Percentiles rank a stretch among this genome's conserved stretches.
Evolutionary conservation across 30 jellyfish, hydroid and myxozoan genomes (phyloP).

Genomic region (Turritopsis rubra): DNA sequence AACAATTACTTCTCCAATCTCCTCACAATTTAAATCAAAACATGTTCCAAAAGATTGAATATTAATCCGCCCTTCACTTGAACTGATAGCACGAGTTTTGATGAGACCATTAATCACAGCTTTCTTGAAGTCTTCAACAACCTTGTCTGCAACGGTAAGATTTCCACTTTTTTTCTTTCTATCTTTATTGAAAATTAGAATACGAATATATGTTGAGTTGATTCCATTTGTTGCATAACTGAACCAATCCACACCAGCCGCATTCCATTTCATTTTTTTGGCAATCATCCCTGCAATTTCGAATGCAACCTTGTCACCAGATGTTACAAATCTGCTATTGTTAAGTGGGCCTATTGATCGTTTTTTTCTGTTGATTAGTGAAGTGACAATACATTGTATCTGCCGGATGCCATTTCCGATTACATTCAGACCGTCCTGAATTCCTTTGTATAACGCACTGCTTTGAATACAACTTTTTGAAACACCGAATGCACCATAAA

Average conservation of each 20-base stretch:
- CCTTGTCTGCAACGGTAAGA: background rate
- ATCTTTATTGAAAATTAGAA: background rate
- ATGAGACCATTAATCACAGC: background rate
- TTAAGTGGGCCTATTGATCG: background rate
- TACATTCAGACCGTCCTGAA: background rate
- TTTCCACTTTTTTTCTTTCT: background rate
- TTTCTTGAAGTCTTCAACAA: background rate
- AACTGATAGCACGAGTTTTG: background rate
- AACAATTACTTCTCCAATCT: background rate
- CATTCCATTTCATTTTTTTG: slow-evolving; percentile 9
- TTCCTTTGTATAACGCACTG: background rate
- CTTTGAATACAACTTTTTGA: background rate
- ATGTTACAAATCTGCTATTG: background rate
- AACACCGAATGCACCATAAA: background rate
- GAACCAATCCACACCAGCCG: slow-evolving; percentile 15
- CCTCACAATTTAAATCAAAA: background rate
- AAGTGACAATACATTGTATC: background rate
- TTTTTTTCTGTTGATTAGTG: background rate
- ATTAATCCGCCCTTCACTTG: background rate
- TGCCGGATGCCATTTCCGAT: background rate
- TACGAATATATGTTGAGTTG: background rate
- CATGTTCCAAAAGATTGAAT: background rate
- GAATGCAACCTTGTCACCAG: background rate
- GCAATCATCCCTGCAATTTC: slow-evolving; percentile 3
- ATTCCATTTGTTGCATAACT: slow-evolving; percentile 1